A percentile compares a stretch with the other conserved stretches of the same genome.
Conservation (phyloP, 1,140 invertebrate species). For the Akabosia matsudoensis region DNA sequence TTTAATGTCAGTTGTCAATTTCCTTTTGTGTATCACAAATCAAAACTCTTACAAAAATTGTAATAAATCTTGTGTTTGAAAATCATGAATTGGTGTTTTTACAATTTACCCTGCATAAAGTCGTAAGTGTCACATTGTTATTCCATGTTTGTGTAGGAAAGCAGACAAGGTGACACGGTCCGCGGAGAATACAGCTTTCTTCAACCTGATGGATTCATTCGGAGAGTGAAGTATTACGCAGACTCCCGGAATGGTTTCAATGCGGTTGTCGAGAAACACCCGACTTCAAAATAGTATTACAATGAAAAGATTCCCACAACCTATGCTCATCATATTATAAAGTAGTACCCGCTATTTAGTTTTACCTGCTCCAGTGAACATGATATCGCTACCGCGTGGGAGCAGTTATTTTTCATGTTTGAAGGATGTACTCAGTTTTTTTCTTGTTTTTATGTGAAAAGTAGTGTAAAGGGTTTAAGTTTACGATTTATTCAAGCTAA, state of each 20-base stretch:
- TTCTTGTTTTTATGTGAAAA: no score
- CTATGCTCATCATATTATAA: not conserved
- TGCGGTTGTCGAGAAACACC: slow-evolving; percentile 59
- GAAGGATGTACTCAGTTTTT: no score
- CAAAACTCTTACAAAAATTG: not conserved
- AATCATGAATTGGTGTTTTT: slow-evolving; percentile 2
- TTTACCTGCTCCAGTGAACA: no score
- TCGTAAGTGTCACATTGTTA: not conserved
- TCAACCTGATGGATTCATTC: slow-evolving; percentile 56
- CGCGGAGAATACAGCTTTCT: slow-evolving; percentile 54
- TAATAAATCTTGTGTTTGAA: not conserved
- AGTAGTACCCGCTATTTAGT: no score
- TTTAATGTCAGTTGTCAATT: not conserved
- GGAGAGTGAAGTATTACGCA: slow-evolving; percentile 66
- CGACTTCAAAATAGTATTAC: slow-evolving; percentile 5
- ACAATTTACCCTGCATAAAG: not conserved
- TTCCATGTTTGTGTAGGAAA: not conserved
- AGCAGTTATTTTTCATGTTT: no score
- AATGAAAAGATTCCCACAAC: not conserved
- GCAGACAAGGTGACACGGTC: slow-evolving; percentile 50
- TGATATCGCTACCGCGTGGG: no score
- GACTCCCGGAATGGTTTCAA: slow-evolving; percentile 67
- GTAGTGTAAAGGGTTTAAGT: no score
- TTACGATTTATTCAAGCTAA: no score
- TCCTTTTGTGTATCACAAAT: not conserved